Base-by-base conservation (phyloP, 92 coral and sea anemone genomes). In the Phenganax marumi region DNA sequence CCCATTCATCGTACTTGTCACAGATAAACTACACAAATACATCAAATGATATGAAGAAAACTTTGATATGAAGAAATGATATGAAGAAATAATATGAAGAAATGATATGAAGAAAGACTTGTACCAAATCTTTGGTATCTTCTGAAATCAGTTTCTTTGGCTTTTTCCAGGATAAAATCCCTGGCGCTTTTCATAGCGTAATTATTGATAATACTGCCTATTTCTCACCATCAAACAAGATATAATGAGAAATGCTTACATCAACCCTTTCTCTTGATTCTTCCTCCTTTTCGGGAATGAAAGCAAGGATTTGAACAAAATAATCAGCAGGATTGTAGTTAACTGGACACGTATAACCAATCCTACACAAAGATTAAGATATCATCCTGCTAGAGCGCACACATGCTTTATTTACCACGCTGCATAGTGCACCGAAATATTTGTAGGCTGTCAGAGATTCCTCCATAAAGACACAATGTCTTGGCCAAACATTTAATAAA, bases 301-400 rank as follows among this genome's bases (percentile, higher is more conserved):
- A 66, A 11, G 97, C 93, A 73, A 91, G 87, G 0, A 89, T 91
- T 62, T 83, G 91, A 71, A 91, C 92, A 84, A 91, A 91, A 62
- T 90, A 90, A 64, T 91, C 97, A n/a, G 97, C 97, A 33, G 97
- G 97, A 54, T 91, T 91, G 68, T 72, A 91, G 76, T 91, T 90
- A 80, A 51, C 43, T 3, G 97, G 97, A 64, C 97, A 91, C 25
- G 87, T 77, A 76, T 91, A 90, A 6, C 97, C 97, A 65, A 90
- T 86, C 52, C 97, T 91, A 33, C 5, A 33, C 43, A 76, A 12
- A 54, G 16, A 74, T 11, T 12, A 76, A 4, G 63, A 56, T 49
- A 58, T 53, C 18, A 21, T 22, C 8, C 7, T 13, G 53, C 43
- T 22, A 12, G 8, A 68, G 56, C 23, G 48, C 10, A 16, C 33